Conservation (phyloP, 2,797 vertebrate genomes). For the Eremophila alpestris region DNA sequence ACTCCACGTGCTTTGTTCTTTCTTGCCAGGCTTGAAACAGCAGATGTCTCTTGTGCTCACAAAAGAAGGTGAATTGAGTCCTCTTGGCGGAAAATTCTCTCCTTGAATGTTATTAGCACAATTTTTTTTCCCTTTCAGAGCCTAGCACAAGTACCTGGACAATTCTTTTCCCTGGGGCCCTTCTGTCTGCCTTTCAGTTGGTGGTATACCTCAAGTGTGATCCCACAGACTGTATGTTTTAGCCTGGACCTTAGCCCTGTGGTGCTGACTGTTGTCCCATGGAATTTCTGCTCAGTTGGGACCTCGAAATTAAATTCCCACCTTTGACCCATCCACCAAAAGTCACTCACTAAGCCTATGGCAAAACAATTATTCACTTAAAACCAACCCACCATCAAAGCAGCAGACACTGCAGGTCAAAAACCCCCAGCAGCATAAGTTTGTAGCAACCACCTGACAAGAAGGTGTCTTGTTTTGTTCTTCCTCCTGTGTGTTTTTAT, state of each 20-base stretch:
- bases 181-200: not conserved
- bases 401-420: not conserved
- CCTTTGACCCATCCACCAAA: not conserved
- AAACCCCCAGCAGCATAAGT: not conserved
- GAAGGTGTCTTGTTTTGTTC: not conserved
- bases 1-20: not conserved
- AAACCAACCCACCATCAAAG: not conserved
- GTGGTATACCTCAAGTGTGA: accelerated
- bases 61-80: not conserved
- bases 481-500: not conserved
- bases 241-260: not conserved
- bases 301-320: not conserved
- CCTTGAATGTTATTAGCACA: not conserved
- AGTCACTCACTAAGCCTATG: not conserved
- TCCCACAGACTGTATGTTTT: not conserved
- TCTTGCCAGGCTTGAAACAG: not conserved
- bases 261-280: not conserved
- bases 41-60: not conserved
- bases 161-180: not conserved
- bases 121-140: not conserved
- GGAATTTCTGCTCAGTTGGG: not conserved
- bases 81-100: not conserved
- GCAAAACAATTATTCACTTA: not conserved
- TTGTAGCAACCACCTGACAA: not conserved
- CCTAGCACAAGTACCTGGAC: not conserved